A percentile compares a stretch with the other conserved stretches of the same genome.
Evolutionary conservation across 2,888 invertebrate species (phyloP).

Genomic region (Ennomos fuscantarius): DNA sequence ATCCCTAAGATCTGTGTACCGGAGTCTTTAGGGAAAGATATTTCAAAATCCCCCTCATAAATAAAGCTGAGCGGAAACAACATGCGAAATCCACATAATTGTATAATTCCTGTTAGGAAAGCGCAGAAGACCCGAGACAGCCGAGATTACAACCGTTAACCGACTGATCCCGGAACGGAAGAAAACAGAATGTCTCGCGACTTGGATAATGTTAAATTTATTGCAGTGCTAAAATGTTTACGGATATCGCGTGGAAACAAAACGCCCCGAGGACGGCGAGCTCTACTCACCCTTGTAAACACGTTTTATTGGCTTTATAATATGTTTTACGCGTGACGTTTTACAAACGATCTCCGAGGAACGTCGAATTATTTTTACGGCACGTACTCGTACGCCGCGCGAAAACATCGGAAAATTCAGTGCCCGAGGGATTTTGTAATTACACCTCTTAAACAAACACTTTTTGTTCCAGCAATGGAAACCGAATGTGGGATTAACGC

Average conservation of each 20-base stretch:
- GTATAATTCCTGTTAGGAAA: constrained; percentile 72
- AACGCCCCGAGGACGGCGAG: constrained; percentile 70
- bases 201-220: constrained; percentile 84
- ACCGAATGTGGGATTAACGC: constrained; percentile 52
- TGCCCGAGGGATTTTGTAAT: constrained; percentile 80
- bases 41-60: constrained; percentile 45
- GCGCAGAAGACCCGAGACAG: constrained; percentile 74
- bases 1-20: constrained; percentile 23
- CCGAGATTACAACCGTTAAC: constrained; percentile 82
- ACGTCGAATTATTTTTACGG: constrained; percentile 83
- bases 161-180: constrained; percentile 81
- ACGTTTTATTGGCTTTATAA: constrained; percentile 86
- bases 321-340: constrained; percentile 86
- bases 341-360: constrained; percentile 84
- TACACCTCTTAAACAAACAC: constrained; percentile 75
- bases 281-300: constrained; percentile 84
- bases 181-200: constrained; percentile 82
- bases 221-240: constrained; percentile 85
- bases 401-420: constrained; percentile 75
- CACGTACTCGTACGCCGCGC: constrained; percentile 75
- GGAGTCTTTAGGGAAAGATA: constrained; percentile 38
- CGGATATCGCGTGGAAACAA: constrained; percentile 78
- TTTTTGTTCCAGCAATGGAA: constrained; percentile 63
- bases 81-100: constrained; percentile 70
- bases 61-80: constrained; percentile 54